Percentiles rank a stretch among this genome's conserved stretches.
phyloP scores from a whole-genome alignment of 1,140 invertebrate genomes.

The Leptinotarsa lineolata region DNA sequence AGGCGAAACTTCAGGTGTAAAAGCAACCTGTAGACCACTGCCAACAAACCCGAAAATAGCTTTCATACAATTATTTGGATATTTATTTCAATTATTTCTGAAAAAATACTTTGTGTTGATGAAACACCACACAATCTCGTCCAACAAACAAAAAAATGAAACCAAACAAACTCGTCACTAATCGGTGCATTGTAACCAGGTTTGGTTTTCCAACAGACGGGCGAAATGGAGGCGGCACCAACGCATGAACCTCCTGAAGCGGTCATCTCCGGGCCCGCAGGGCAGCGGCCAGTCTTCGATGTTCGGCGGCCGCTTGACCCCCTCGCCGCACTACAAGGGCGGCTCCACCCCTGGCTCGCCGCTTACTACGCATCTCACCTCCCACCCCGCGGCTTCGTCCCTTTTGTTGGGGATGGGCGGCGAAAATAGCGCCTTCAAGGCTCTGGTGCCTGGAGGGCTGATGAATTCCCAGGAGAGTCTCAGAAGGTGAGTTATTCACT shows the following conservation, averaged over 20 bases:
- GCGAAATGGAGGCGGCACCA: conserved; percentile 96
- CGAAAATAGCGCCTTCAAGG: conserved; percentile 83
- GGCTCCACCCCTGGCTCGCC: conserved; percentile 57
- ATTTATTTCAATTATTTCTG: no score
- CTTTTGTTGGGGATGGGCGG: conserved; percentile 70
- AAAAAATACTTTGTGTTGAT: no score
- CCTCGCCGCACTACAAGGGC: conserved; percentile 53
- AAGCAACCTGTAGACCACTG: no score
- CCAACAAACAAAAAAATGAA: no score
- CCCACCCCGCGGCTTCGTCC: conserved; percentile 39
- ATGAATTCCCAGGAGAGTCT: conserved; percentile 54
- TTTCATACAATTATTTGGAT: no score
- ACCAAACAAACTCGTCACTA: background rate
- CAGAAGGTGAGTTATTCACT: conserved; percentile 33
- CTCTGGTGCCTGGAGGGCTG: conserved; percentile 62
- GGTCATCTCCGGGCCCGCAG: conserved; percentile 62
- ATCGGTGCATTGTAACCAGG: conserved; percentile 63
- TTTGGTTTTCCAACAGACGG: conserved; percentile 98
- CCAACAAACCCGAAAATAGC: no score
- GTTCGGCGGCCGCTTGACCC: conserved; percentile 50
- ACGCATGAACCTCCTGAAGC: conserved; percentile 89
- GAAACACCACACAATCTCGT: no score
- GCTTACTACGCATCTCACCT: conserved; percentile 47
- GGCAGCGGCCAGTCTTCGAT: conserved; percentile 57
- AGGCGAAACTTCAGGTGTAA: no score